These are phyloP conservation scores for Drosophila fuyamai DNA, from an alignment of 1,140 invertebrate genomes.

Conservation along the genomic window DNA sequence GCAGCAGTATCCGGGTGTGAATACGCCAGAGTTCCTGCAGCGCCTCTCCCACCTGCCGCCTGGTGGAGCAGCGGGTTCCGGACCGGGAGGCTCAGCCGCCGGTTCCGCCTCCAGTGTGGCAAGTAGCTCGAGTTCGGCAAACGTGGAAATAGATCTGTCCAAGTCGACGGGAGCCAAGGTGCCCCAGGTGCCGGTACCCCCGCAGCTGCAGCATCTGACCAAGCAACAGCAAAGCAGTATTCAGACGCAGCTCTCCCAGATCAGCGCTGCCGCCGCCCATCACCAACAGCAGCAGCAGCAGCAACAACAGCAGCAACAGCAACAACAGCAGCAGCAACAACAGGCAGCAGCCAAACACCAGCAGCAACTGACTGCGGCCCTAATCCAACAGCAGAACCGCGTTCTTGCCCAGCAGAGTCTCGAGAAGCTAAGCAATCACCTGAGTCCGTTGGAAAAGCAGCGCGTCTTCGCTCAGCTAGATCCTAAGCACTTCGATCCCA, in stretches of 20 bases:
- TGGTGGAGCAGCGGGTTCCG: conserved; percentile 43
- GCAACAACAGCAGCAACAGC: conserved; percentile 72
- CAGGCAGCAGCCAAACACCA: conserved; percentile 74
- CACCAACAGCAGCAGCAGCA: conserved; percentile 80
- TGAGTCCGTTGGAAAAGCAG: conserved; percentile 86
- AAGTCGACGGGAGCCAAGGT: conserved; percentile 68
- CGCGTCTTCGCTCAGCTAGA: conserved; percentile 85
- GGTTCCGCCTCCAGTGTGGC: conserved; percentile 32
- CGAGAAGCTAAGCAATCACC: conserved; percentile 85
- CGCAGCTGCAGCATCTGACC: conserved; percentile 73
- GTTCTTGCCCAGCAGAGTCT: conserved; percentile 86
- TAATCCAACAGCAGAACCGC: conserved; percentile 87
- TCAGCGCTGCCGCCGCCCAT: conserved; percentile 72
- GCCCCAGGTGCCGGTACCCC: conserved; percentile 53
- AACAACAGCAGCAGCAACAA: conserved; percentile 69
- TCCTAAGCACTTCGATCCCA: conserved; percentile 84
- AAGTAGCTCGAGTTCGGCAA: conserved; percentile 37
- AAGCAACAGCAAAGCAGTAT: conserved; percentile 83
- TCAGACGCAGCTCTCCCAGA: conserved; percentile 76
- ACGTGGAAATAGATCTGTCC: conserved; percentile 76
- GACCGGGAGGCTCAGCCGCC: conserved; percentile 40
- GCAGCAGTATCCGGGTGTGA: conserved; percentile 78
- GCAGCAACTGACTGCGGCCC: conserved; percentile 85
- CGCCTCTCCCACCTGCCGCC: conserved; percentile 84
- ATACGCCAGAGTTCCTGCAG: conserved; percentile 84